A percentile compares a stretch with the other conserved stretches of the same genome.
Conservation (phyloP, 2,888 invertebrate species). For the Nemoura dubitans region DNA sequence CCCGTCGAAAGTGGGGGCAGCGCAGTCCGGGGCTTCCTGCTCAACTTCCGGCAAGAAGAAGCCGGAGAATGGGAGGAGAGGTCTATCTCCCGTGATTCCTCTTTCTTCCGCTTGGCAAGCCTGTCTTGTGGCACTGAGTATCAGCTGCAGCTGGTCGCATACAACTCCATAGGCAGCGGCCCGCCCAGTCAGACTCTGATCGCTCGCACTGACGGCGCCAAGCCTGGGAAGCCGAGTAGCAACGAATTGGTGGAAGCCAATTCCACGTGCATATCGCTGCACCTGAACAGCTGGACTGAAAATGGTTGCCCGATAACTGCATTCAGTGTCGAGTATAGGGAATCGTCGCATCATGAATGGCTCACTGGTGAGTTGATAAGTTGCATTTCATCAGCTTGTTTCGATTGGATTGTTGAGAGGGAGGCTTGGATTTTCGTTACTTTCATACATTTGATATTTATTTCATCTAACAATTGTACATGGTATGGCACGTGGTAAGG, state of each 20-base stretch:
- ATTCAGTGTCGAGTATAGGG: constrained; percentile 58
- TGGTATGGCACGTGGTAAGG: no score
- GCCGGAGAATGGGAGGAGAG: constrained; percentile 56
- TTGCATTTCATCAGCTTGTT: no score
- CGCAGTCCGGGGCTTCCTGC: constrained; percentile 56
- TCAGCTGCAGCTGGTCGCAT: constrained; percentile 55
- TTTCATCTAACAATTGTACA: no score
- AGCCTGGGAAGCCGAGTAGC: constrained; percentile 55
- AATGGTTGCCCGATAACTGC: constrained; percentile 56
- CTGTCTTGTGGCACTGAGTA: constrained; percentile 56
- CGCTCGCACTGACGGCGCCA: constrained; percentile 56
- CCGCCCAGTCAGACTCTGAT: constrained; percentile 55
- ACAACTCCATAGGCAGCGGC: constrained; percentile 56
- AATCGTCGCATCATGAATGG: constrained; percentile 55
- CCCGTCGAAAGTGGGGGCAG: constrained; percentile 57
- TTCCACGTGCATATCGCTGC: constrained; percentile 56
- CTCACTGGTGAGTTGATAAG: constrained; percentile 55
- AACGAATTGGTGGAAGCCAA: constrained; percentile 56
- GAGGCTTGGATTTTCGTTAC: background rate
- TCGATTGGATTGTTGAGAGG: background rate
- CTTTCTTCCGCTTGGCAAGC: constrained; percentile 54
- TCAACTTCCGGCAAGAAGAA: constrained; percentile 55
- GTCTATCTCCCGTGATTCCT: constrained; percentile 53
- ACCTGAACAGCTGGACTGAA: constrained; percentile 56
- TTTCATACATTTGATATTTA: no score